These are phyloP conservation scores for Thecophora atra DNA, from an alignment of 2,888 invertebrate species.

Conservation along the genomic window DNA sequence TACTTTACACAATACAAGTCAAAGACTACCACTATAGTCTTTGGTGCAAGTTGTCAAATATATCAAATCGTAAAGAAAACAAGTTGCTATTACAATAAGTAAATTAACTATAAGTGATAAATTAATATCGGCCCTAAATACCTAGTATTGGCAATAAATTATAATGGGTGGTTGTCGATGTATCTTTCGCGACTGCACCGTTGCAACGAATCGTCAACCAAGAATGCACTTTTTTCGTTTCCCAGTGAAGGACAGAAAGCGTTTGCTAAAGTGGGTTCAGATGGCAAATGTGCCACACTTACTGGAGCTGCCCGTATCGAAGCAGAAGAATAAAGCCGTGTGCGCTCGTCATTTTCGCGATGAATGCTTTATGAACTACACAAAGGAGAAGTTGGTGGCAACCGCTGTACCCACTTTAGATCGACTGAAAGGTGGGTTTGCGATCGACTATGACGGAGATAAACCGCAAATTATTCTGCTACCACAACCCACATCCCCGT, in stretches of 20 bases:
- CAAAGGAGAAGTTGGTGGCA: constrained; percentile 66
- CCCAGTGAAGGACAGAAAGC: constrained; percentile 61
- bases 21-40: no score
- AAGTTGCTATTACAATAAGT: no score
- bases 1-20: no score
- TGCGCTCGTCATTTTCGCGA: constrained; percentile 69
- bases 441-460: constrained; percentile 55
- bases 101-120: no score
- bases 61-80: no score
- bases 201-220: constrained; percentile 62
- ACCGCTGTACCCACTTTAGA: constrained; percentile 67
- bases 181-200: constrained; percentile 67
- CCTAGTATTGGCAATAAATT: no score
- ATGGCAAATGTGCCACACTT: constrained; percentile 49
- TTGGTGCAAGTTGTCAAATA: no score
- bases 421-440: constrained; percentile 51
- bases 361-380: constrained; percentile 67
- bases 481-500: constrained; percentile 44
- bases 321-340: constrained; percentile 67
- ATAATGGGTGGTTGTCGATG: constrained; percentile 70
- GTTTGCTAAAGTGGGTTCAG: constrained; percentile 51
- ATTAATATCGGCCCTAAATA: no score
- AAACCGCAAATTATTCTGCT: constrained; percentile 50
- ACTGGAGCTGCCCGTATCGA: constrained; percentile 59
- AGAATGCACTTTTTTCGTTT: constrained; percentile 69